Base-by-base conservation (phyloP, 1,140 invertebrate genomes). In the Cepaea nemoralis region DNA sequence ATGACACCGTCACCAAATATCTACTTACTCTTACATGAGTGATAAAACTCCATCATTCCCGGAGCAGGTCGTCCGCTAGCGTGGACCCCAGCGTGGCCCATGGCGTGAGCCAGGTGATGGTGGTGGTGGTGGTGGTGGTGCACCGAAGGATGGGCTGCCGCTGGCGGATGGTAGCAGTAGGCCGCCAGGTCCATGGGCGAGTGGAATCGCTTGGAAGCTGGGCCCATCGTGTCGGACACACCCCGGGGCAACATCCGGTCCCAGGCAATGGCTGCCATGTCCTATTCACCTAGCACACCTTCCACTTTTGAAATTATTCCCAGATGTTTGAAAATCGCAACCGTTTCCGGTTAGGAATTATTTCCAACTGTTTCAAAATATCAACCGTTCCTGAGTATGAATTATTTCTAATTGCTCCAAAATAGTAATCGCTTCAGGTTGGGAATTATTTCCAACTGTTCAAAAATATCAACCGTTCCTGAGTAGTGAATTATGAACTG, bases 21-120 rank as follows among this genome's bases (percentile, higher is more conserved):
- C n/a, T 81, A 88, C 87, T 88, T 87, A 88, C 87, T 88, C 85
- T 88, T 88, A 85, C 87, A 88, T 77, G 87, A 87, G 84, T 88
- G 86, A 79, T 87, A 88, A 79, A 86, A 87, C 59, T 88, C 87
- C 86, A 88, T 84, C 86, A 88, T 85, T n/a, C 77, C 77, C 6
- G 67, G 77, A 35, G 63, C 63, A 2, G 59, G 75, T 24, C 63
- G 75, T 33, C 75, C 83, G 55, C 81, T 82, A 71, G 86, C 85
- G 37, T 85, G 83, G 24, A 71, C 50, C 10, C n/a, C 19, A 75
- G 85, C 78, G 82, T 86, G 86, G n/a, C 82, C 79, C 67, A 82
- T 81, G 19, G 71, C 42, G 50, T 76, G 78, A 63, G 78, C 78
- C 42, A 67, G 59, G 66, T 77, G 78, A 55, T 70, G 78, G 33